phyloP scores from a whole-genome alignment of 2,113 vertebrate species.

The Zapornia atra region DNA sequence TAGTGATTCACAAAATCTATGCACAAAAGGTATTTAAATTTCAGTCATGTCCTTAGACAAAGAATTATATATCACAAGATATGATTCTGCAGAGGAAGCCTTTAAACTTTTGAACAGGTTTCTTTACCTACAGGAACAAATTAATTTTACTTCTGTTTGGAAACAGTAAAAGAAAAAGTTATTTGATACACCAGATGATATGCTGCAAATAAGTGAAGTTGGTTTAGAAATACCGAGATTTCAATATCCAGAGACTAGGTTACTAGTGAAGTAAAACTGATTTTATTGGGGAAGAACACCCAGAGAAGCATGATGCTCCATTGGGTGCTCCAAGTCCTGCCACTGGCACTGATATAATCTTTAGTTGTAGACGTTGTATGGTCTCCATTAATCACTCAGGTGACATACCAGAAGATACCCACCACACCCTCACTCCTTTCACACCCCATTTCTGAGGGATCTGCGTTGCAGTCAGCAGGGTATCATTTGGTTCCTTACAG shows the following conservation, averaged over 20 bases:
- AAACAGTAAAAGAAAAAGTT: background rate
- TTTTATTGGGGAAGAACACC: background rate
- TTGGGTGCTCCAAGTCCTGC: background rate
- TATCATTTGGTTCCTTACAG: background rate
- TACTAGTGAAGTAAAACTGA: background rate
- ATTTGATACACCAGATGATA: background rate
- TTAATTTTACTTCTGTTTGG: conserved; percentile 1
- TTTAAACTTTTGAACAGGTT: background rate
- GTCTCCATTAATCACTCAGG: background rate
- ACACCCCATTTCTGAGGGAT: background rate
- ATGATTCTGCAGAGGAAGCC: background rate
- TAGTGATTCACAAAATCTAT: background rate
- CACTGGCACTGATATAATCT: background rate
- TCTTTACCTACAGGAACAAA: background rate
- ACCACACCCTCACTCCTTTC: background rate
- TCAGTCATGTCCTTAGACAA: background rate
- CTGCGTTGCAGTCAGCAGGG: background rate
- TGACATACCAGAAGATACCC: background rate
- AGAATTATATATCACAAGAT: background rate
- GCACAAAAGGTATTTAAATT: background rate
- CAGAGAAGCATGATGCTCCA: background rate
- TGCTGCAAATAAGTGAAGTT: background rate
- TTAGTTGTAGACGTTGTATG: background rate
- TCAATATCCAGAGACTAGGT: background rate
- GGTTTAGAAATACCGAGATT: background rate